Conservation (phyloP, 2,797 vertebrate genomes). For the Chelon labrosus region DNA sequence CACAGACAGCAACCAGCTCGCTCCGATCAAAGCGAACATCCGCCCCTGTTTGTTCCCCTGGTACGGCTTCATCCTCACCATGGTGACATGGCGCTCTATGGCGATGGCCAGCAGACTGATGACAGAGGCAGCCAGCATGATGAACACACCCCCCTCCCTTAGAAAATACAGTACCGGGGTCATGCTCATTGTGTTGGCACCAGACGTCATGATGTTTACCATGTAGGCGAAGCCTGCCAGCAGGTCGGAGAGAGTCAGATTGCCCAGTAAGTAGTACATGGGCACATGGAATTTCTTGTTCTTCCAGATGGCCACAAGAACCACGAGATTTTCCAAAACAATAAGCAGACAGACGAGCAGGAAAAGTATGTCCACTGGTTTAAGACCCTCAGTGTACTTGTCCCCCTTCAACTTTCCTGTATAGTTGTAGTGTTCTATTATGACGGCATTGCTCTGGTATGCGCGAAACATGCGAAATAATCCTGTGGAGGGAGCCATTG, state of each 20-base stretch:
- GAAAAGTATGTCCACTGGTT: constrained; percentile 84
- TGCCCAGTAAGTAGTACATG: constrained; percentile 93
- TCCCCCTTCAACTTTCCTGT: constrained; percentile 88
- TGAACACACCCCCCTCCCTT: constrained; percentile 90
- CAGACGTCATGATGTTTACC: constrained; percentile 91
- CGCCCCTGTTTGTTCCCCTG: constrained; percentile 88
- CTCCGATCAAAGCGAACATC: constrained; percentile 87
- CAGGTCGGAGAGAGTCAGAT: constrained; percentile 91
- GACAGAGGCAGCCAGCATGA: constrained; percentile 90
- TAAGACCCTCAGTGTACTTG: constrained; percentile 86
- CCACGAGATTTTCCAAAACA: constrained; percentile 88
- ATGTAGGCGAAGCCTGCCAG: constrained; percentile 92
- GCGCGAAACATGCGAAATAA: constrained; percentile 76
- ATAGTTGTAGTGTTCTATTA: constrained; percentile 89
- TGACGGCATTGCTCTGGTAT: constrained; percentile 84
- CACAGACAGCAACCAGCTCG: constrained; percentile 88
- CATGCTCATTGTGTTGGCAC: constrained; percentile 87
- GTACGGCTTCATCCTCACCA: constrained; percentile 91
- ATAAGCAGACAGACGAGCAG: constrained; percentile 90
- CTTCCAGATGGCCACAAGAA: constrained; percentile 90
- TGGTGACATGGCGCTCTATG: constrained; percentile 92
- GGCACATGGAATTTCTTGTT: constrained; percentile 93
- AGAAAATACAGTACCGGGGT: constrained; percentile 91
- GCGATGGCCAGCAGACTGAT: constrained; percentile 93
- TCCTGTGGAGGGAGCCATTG: constrained; percentile 41